Percentiles rank a stretch among this genome's conserved stretches.
phyloP scores from a whole-genome alignment of 2,113 vertebrate genomes.

The Oryzias melastigma region DNA sequence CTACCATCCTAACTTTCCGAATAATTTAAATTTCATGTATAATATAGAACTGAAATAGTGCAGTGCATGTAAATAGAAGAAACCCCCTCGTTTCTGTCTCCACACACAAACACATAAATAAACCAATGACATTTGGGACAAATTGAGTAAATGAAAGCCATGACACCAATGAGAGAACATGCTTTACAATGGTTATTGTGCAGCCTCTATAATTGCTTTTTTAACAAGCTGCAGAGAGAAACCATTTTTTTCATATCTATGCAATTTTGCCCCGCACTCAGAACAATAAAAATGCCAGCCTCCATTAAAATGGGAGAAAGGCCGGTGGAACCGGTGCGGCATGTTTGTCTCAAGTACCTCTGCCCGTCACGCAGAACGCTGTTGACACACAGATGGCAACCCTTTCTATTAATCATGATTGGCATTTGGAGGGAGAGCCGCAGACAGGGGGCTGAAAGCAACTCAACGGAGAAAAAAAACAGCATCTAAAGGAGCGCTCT shows the following conservation, averaged over 20 bases:
- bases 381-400: constrained; percentile 66
- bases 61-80: no score
- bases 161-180: constrained; percentile 77
- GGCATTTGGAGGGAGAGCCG: constrained; percentile 55
- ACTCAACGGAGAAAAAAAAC: constrained; percentile 28
- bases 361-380: constrained; percentile 65
- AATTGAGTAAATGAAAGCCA: constrained; percentile 79
- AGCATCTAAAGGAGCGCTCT: constrained; percentile 36
- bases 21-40: no score
- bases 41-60: no score
- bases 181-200: constrained; percentile 75
- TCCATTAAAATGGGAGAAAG: constrained; percentile 68
- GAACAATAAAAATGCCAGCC: constrained; percentile 75
- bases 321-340: constrained; percentile 51
- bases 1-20: no score
- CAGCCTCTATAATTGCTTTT: constrained; percentile 77
- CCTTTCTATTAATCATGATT: constrained; percentile 70
- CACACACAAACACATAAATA: constrained; percentile 23
- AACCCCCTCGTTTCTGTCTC: neutral
- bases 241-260: constrained; percentile 75
- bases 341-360: constrained; percentile 61
- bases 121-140: constrained; percentile 72
- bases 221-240: constrained; percentile 74
- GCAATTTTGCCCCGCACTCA: constrained; percentile 72
- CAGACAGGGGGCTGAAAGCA: constrained; percentile 44